Evolutionary conservation across 2,797 vertebrate genomes (phyloP).

Genomic region (Ataeniobius toweri): DNA sequence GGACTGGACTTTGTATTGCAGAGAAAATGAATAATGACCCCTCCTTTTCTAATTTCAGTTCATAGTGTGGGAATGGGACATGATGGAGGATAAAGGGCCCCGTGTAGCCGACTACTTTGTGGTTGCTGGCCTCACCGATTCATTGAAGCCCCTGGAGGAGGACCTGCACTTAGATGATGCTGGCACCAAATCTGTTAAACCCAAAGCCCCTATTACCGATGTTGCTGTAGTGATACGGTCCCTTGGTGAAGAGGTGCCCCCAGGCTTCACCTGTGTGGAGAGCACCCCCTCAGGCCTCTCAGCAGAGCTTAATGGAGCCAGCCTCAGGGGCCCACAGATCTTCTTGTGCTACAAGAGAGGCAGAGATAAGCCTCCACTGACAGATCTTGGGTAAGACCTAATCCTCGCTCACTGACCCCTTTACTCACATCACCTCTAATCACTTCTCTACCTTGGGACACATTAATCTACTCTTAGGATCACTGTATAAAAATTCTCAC

Average conservation of each 20-base stretch:
- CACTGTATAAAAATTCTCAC: constrained; percentile 3
- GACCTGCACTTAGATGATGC: constrained; percentile 92
- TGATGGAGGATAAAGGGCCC: constrained; percentile 98
- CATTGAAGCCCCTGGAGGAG: constrained; percentile 93
- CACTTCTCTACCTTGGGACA: constrained; percentile 47
- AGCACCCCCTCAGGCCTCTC: constrained; percentile 92
- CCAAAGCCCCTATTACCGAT: constrained; percentile 96
- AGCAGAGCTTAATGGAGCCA: constrained; percentile 95
- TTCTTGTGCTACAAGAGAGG: constrained; percentile 96
- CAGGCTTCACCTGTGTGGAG: constrained; percentile 91
- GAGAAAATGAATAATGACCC: constrained; percentile 41
- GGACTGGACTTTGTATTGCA: constrained; percentile 16
- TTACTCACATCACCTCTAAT: constrained; percentile 64
- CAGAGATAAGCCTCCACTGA: constrained; percentile 96
- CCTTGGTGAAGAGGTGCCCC: constrained; percentile 93
- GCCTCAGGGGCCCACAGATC: constrained; percentile 94
- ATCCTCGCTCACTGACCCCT: constrained; percentile 62
- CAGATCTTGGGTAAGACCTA: constrained; percentile 94
- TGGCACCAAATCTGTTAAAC: constrained; percentile 86
- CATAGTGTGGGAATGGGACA: constrained; percentile 88
- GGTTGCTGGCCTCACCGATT: constrained; percentile 93
- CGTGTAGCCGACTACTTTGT: constrained; percentile 99
- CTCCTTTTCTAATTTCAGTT: constrained; percentile 36
- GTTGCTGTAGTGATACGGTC: constrained; percentile 94
- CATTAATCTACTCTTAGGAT: constrained; percentile 61